Base-by-base conservation (phyloP, 2,797 vertebrate species). In the Parambassis ranga region DNA sequence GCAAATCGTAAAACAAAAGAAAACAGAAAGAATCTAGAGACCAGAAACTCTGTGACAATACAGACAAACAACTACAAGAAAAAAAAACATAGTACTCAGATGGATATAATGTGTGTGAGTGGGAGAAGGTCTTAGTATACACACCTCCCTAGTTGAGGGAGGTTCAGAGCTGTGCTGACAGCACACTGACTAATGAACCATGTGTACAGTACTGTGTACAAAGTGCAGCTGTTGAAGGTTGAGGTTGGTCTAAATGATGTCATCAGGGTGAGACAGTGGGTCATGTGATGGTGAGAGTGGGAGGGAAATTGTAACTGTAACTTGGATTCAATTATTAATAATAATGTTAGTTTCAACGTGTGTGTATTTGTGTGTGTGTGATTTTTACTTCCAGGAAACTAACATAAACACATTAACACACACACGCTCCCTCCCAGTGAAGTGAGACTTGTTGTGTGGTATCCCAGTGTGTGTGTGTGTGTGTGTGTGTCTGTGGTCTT, bases 141-240 rank as follows among this genome's bases (percentile, higher is more conserved):
- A 35, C 53, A 31, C 62, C 52, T 70, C 42, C 11, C 15, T 35
- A 15, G 41, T 10, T 61, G n/a, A n/a, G 42, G 27, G 73, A 63
- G 65, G 37, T 65, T 64, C 62, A 65, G 32, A 70, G 61, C 18
- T 43, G 66, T 53, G 62, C 58, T 55, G 62, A 79, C 66, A 75
- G 50, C 30, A 10, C 2, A 2, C 49, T 77, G 67, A 75, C 23
- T 76, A 71, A 83, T 79, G 68, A 75, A 57, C 19, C 15, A 14
- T 64, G 60, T 55, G 70, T 77, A 81, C 80, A 71, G 60, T 46
- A 33, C 65, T 60, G 46, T 32, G 47, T 38, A 33, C 31, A 43
- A 11, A 41, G 7, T 18, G 62, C 76, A 82, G 80, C 78, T 83
- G 76, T 47, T 77, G 65, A 72, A 64, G 66, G 31, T 55, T 31